Evolutionary conservation across 2,113 vertebrate genomes (phyloP).

Genomic region (Polyodon spathula): DNA sequence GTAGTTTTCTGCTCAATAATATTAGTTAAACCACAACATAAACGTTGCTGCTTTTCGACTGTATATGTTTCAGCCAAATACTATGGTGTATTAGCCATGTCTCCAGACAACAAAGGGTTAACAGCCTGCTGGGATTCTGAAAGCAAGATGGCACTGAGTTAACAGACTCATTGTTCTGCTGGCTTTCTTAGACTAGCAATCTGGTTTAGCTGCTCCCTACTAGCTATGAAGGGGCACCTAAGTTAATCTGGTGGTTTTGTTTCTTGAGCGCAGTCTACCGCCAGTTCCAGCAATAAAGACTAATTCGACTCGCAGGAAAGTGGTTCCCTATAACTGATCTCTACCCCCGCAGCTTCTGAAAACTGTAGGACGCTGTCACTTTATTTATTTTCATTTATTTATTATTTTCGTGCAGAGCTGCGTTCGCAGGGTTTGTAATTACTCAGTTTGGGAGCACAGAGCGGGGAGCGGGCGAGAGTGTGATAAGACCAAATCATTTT

Average conservation of each 20-base stretch:
- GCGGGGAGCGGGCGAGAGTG: not conserved
- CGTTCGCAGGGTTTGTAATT: not conserved
- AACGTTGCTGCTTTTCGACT: no score
- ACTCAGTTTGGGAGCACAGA: not conserved
- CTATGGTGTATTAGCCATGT: no score
- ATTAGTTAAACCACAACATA: no score
- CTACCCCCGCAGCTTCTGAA: constrained; percentile 15
- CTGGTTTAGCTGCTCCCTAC: no score
- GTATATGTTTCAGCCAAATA: no score
- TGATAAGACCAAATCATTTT: constrained; percentile 20
- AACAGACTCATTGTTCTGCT: no score
- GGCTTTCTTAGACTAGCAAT: no score
- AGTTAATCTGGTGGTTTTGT: not conserved
- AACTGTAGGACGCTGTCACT: constrained; percentile 24
- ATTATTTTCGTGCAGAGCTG: constrained; percentile 36
- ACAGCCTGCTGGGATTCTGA: no score
- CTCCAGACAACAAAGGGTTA: no score
- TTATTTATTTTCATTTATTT: constrained; percentile 34
- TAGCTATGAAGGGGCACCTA: no score
- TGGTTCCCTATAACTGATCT: not conserved
- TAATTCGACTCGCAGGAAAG: not conserved
- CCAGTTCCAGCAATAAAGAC: not conserved
- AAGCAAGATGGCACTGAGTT: no score
- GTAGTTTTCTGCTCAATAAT: no score
- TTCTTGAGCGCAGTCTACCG: not conserved